These are phyloP conservation scores for Sylvilagus floridanus DNA, from an alignment of 2,797 vertebrate genomes.

Conservation along the genomic window DNA sequence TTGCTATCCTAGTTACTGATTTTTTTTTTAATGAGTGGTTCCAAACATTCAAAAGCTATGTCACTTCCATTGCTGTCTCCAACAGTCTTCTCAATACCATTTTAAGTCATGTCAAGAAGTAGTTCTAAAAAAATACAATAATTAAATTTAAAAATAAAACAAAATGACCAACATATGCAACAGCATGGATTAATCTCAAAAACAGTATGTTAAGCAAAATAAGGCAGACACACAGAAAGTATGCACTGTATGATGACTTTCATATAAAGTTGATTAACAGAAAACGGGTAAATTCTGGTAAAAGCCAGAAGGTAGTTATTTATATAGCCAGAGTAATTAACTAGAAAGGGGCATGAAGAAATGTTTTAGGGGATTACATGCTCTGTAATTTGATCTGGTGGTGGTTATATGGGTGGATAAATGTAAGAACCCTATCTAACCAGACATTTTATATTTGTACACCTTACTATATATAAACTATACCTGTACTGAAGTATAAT, in stretches of 20 bases:
- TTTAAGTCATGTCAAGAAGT: slow-evolving; percentile 39
- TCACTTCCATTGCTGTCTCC: neutral
- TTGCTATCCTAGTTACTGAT: neutral
- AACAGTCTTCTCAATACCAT: neutral
- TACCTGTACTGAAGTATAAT: neutral
- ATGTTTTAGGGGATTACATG: neutral
- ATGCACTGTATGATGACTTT: neutral
- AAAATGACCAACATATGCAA: neutral
- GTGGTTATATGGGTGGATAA: neutral
- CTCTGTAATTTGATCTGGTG: slow-evolving; percentile 5
- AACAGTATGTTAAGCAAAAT: slow-evolving; percentile 15
- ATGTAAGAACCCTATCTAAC: neutral
- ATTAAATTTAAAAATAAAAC: neutral
- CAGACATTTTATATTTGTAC: neutral
- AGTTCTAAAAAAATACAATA: slow-evolving; percentile 43
- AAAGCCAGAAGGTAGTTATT: slow-evolving; percentile 8
- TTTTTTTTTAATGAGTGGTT: neutral
- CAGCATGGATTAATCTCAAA: neutral
- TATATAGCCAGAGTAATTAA: neutral
- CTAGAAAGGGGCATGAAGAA: neutral
- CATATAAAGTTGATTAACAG: neutral
- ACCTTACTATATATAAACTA: neutral
- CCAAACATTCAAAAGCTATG: slow-evolving; percentile 7
- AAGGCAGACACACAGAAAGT: neutral
- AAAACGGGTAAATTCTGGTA: neutral